Evolutionary conservation across 2,113 vertebrate genomes (phyloP).

Genomic region (Zootoca vivipara): DNA sequence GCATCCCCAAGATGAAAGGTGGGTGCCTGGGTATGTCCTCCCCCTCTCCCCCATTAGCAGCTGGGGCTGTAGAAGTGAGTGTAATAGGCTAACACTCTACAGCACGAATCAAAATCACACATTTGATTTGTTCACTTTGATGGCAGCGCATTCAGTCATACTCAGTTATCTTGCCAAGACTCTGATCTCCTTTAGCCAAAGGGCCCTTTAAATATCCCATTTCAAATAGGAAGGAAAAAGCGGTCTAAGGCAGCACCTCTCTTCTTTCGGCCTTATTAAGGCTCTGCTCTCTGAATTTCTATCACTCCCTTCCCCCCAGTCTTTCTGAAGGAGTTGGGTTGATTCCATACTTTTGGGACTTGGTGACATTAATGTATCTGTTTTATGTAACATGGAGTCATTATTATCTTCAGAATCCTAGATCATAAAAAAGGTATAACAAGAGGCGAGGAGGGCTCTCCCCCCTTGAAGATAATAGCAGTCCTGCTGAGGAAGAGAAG

Average conservation of each 20-base stretch:
- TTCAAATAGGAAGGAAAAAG: conserved; percentile 50
- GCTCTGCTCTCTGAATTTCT: neutral
- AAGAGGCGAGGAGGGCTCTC: conserved; percentile 82
- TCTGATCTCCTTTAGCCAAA: conserved; percentile 40
- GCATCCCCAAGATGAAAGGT: neutral
- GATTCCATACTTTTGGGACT: conserved; percentile 75
- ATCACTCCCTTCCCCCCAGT: neutral
- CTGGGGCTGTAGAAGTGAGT: neutral
- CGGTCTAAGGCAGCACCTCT: conserved; percentile 28
- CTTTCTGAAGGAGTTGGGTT: conserved; percentile 67
- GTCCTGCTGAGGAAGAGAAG: conserved; percentile 80
- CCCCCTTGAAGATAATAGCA: conserved; percentile 85
- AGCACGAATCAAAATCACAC: neutral
- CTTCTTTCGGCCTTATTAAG: conserved; percentile 15
- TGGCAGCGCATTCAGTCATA: neutral
- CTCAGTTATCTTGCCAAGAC: neutral
- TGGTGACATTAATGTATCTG: conserved; percentile 77
- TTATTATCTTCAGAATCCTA: conserved; percentile 73
- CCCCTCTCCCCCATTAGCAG: conserved; percentile 22
- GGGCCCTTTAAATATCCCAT: conserved; percentile 43
- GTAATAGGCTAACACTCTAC: conserved; percentile 21
- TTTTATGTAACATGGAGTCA: conserved; percentile 75
- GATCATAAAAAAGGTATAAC: conserved; percentile 77
- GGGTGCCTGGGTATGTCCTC: neutral
- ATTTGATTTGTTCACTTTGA: conserved; percentile 21